A percentile compares a stretch with the other conserved stretches of the same genome.
Evolutionary conservation across 37 sponge, comb jelly and placozoan species (phyloP).

Genomic region (Halisarca cf. caerulea): DNA sequence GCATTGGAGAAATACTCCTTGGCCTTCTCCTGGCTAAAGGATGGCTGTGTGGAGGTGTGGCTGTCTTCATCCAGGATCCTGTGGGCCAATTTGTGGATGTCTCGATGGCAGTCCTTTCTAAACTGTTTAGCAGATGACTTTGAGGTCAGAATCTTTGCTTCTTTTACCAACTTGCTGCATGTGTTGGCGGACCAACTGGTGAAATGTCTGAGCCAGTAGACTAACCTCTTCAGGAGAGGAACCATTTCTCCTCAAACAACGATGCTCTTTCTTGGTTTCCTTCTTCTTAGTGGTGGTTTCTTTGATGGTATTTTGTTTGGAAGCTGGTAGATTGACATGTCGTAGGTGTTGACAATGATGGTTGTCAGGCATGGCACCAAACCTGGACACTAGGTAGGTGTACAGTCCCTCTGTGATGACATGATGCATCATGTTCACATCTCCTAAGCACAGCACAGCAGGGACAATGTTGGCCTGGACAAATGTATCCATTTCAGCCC

Average conservation of each 20-base stretch:
- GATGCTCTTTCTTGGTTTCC: neutral
- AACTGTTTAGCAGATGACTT: slow-evolving; percentile 18
- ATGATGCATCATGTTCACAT: slow-evolving; percentile 9
- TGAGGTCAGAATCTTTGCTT: neutral
- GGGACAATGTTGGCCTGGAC: neutral
- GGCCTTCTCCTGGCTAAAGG: too few species aligned
- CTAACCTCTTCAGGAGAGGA: slow-evolving; percentile 22
- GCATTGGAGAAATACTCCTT: too few species aligned
- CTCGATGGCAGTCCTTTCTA: slow-evolving; percentile 6
- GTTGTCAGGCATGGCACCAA: neutral
- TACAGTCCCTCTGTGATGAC: neutral
- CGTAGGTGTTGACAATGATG: neutral
- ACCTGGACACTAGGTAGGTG: slow-evolving; percentile 2
- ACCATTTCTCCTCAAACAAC: neutral
- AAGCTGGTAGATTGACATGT: slow-evolving; percentile 1
- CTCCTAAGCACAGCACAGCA: neutral
- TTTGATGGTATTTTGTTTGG: neutral
- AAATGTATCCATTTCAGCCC: neutral
- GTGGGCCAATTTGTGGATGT: slow-evolving; percentile 18
- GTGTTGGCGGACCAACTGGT: slow-evolving; percentile 1
- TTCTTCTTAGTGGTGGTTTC: neutral
- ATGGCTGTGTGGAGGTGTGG: too few species aligned
- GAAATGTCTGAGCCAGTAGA: neutral
- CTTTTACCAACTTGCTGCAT: slow-evolving; percentile 14
- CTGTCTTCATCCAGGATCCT: slow-evolving; percentile 17